These are phyloP conservation scores for Anoplophora glabripennis DNA, from an alignment of 1,140 invertebrate species.

Conservation along the genomic window DNA sequence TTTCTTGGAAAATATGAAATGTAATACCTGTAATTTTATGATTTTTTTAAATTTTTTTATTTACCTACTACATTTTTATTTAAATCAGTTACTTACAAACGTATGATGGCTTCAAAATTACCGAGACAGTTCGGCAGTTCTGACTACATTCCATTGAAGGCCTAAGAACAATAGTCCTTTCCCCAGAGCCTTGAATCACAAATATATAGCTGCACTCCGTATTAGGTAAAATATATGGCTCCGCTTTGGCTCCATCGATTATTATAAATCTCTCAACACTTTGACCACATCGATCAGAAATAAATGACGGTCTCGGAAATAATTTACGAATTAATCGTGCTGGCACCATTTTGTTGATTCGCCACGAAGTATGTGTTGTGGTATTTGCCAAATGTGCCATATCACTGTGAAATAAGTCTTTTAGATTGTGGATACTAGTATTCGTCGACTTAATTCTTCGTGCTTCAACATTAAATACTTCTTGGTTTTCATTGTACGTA, in stretches of 20 bases:
- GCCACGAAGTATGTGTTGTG: conserved; percentile 56
- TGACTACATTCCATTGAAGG: conserved; percentile 66
- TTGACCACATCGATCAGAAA: conserved; percentile 62
- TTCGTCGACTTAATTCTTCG: conserved; percentile 55
- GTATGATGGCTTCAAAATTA: conserved; percentile 63
- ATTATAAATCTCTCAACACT: conserved; percentile 70
- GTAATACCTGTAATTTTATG: too few relatives aligned
- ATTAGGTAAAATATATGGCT: conserved; percentile 62
- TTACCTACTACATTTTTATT: background rate
- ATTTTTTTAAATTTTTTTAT: too few relatives aligned
- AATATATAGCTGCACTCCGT: conserved; percentile 75
- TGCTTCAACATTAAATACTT: conserved; percentile 56
- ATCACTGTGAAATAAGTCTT: conserved; percentile 22
- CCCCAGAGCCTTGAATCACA: conserved; percentile 63
- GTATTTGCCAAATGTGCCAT: conserved; percentile 23
- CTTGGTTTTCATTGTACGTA: conserved; percentile 51
- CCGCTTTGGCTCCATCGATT: conserved; percentile 62
- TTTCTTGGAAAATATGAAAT: too few relatives aligned
- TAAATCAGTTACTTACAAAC: conserved; percentile 60
- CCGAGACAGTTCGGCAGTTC: conserved; percentile 61
- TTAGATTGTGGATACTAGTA: conserved; percentile 39
- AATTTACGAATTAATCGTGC: conserved; percentile 61
- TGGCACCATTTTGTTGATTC: conserved; percentile 67
- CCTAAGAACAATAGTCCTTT: conserved; percentile 61
- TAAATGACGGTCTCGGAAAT: conserved; percentile 61